Conservation (phyloP, 23 tunicate genomes). For the Halocynthia aurantium region DNA sequence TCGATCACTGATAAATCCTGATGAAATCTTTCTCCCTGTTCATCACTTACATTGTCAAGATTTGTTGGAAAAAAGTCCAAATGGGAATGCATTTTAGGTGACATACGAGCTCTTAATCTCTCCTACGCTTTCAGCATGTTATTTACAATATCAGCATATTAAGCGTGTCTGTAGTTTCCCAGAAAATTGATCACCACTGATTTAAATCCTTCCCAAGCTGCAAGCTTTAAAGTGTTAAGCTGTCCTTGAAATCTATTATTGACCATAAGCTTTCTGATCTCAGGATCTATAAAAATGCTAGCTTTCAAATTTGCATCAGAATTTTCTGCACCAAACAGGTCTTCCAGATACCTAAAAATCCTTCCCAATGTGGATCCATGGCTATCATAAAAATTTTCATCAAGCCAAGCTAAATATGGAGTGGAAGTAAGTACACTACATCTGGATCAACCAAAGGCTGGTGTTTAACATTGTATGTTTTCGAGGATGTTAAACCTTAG, state of each 20-base stretch:
- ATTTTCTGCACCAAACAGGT: conserved; percentile 6
- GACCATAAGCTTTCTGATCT: conserved; percentile 33
- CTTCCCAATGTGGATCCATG: conserved; percentile 14
- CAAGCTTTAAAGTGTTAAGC: conserved; percentile 12
- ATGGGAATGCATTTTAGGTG: conserved; percentile 9
- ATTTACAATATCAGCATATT: conserved; percentile 30
- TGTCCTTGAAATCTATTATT: conserved; percentile 19
- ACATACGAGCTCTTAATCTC: conserved; percentile 28
- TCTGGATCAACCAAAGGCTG: conserved; percentile 11
- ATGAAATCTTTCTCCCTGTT: neutral
- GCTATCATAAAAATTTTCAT: conserved; percentile 33
- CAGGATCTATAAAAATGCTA: conserved; percentile 37
- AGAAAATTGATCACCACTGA: neutral
- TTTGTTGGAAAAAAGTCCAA: conserved; percentile 8
- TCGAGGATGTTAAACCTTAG: conserved; percentile 29
- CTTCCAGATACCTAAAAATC: conserved; percentile 22
- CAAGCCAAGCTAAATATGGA: conserved; percentile 18
- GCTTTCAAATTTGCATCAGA: conserved; percentile 7
- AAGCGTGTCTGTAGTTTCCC: conserved; percentile 18
- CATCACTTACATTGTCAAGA: no score
- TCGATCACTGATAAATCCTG: conserved; percentile 24
- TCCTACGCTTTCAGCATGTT: conserved; percentile 21
- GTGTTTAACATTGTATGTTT: conserved; percentile 12
- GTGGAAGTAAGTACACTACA: conserved; percentile 16
- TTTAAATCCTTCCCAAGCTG: conserved; percentile 1